Percentiles rank a stretch among this genome's conserved stretches.
These are phyloP conservation scores for Axea sp. DNA, from an alignment of 2,888 invertebrate genomes.

Conservation along the genomic window DNA sequence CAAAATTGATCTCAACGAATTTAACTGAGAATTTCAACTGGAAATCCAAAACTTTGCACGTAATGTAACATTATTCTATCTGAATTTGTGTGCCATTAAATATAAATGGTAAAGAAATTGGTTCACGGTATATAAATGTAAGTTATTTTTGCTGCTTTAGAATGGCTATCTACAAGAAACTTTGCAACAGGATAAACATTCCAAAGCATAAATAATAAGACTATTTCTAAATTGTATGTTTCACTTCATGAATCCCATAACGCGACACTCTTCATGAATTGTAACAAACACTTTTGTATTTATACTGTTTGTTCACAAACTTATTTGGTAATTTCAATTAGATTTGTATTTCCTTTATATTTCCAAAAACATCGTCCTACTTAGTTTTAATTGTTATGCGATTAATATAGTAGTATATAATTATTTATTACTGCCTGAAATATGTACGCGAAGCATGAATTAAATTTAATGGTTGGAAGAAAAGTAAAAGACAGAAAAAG, in stretches of 20 bases:
- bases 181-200: constrained; percentile 9
- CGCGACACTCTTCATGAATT: constrained; percentile 10
- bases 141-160: constrained; percentile 7
- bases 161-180: constrained; percentile 24
- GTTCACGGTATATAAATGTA: not conserved
- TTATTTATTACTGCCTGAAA: too few relatives aligned
- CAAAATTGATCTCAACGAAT: constrained; percentile 24
- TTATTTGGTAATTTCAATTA: constrained; percentile 15
- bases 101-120: not conserved
- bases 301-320: not conserved
- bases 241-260: constrained; percentile 13
- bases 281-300: too few relatives aligned
- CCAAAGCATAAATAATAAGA: constrained; percentile 32
- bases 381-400: constrained; percentile 15
- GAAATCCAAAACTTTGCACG: constrained; percentile 1
- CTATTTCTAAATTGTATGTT: constrained; percentile 28
- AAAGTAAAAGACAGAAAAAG: too few relatives aligned
- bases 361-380: constrained; percentile 5
- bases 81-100: not conserved
- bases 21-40: not conserved
- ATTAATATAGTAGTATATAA: not conserved
- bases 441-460: too few relatives aligned
- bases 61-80: not conserved
- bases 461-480: too few relatives aligned
- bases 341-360: constrained; percentile 12